phyloP scores from a whole-genome alignment of 2,113 vertebrate genomes.

The Oncorhynchus gorbuscha region DNA sequence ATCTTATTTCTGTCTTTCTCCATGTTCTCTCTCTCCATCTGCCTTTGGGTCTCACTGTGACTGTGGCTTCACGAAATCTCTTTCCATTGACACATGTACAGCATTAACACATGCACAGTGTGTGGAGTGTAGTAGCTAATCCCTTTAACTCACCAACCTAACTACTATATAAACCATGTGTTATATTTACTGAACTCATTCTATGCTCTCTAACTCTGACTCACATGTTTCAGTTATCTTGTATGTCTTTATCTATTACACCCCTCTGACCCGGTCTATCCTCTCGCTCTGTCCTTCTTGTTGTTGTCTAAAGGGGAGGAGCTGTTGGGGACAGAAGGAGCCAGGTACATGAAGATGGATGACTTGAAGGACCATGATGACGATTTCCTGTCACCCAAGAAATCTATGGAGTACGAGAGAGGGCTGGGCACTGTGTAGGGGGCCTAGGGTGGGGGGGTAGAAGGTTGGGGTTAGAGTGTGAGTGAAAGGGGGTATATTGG shows the following conservation, averaged over 20 bases:
- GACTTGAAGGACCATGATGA: conserved; percentile 80
- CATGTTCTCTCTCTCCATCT: conserved; percentile 4
- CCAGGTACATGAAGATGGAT: conserved; percentile 79
- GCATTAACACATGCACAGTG: conserved; percentile 15
- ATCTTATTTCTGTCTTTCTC: conserved; percentile 13
- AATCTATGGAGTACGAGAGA: conserved; percentile 78
- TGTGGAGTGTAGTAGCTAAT: conserved; percentile 15
- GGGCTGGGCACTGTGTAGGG: conserved; percentile 76
- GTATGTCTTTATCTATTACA: conserved; percentile 26
- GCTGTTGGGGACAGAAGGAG: conserved; percentile 75
- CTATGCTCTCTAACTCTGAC: conserved; percentile 52
- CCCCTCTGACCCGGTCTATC: not conserved
- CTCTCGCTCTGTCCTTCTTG: conserved; percentile 33
- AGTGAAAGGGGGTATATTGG: conserved; percentile 23
- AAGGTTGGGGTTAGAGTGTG: conserved; percentile 33
- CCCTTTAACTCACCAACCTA: conserved; percentile 46
- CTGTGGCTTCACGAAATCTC: not conserved
- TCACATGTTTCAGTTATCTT: not conserved
- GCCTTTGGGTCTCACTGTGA: not conserved
- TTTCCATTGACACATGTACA: not conserved
- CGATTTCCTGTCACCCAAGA: conserved; percentile 79
- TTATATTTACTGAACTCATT: conserved; percentile 31
- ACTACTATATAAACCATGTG: conserved; percentile 22
- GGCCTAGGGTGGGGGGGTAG: conserved; percentile 45
- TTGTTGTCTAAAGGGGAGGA: conserved; percentile 78